These are phyloP conservation scores for Phrynocephalus versicolor DNA, from an alignment of 2,113 vertebrate genomes.

Conservation along the genomic window DNA sequence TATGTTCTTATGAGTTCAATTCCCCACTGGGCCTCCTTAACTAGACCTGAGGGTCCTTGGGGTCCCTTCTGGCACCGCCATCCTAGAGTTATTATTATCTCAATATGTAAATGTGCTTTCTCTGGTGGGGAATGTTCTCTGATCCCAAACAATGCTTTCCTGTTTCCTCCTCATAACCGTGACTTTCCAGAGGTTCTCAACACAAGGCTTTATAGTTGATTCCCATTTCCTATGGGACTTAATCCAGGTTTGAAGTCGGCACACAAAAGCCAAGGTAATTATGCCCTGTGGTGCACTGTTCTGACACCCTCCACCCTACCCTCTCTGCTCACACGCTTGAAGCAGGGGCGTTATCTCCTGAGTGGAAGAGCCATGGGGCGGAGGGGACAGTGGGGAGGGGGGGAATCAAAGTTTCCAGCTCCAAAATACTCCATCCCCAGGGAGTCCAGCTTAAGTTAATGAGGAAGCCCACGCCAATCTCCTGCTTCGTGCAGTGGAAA, in stretches of 20 bases:
- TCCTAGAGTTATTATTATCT: not conserved
- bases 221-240: not conserved
- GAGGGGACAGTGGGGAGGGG: not conserved
- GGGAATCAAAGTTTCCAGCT: constrained; percentile 41
- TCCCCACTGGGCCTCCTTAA: no score
- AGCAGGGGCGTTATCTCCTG: not conserved
- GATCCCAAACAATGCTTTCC: not conserved
- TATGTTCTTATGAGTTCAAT: no score
- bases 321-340: constrained; percentile 24
- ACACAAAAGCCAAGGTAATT: constrained; percentile 42
- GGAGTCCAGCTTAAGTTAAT: not conserved
- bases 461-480: not conserved
- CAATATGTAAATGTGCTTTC: not conserved
- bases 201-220: not conserved
- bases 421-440: constrained; percentile 31
- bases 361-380: not conserved
- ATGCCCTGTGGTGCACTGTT: not conserved
- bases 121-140: not conserved
- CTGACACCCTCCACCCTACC: not conserved
- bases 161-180: rapidly evolving
- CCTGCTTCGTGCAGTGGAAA: rapidly evolving
- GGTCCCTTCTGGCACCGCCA: no score
- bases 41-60: no score
- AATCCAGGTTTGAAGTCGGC: constrained; percentile 24
- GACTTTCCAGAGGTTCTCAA: rapidly evolving